Evolutionary conservation across 2,113 vertebrate genomes (phyloP), one percentile per base, ranked within the genome.

Genomic region (Crotophaga sulcirostris): DNA sequence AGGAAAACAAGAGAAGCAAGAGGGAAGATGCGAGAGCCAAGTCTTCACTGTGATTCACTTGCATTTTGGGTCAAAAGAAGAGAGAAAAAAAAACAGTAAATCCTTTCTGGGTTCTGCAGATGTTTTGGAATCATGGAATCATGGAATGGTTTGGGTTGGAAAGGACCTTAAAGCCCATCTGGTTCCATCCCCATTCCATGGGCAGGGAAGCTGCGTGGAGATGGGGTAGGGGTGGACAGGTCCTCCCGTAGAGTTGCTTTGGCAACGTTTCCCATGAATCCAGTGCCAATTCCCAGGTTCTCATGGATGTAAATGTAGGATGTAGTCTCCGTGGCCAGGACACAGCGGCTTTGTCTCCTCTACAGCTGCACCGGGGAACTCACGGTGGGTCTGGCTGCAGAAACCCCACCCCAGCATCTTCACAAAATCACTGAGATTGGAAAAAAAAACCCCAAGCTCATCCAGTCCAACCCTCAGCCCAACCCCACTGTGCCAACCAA

Each of bases 311-410:
- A 26, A 21, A n/a, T 34, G 56, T 13, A 52, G n/a, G 40, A 49
- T 8, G 19, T 6, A 13, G 24, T 66, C 4, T 0, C 28, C 4
- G 0, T 15, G 90, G 69, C 31, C 8, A 9, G 28, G 79, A 11
- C 38, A 64, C 3, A 18, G 74, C n/a, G 64, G 74, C 73, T 81
- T 76, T 2, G n/a, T 17, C 38, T 40, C 36, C 33, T 45, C 66
- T n/a, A 11, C 28, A n/a, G 66, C 19, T 15, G 44, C 38, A 34
- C 54, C 2, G 2, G 8, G 31, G n/a, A 36, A 10, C 70, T n/a
- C 1, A 0, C 2, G 19, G 13, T 13, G 24, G 23, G 28, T 51
- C 26, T 44, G 21, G 33, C 42, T 63, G 63, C 17, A 44, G 64
- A 51, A 56, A 45, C 31, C 31, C 64, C 34, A 2, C 21, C 3